Percentiles rank a stretch among this genome's conserved stretches.
These are phyloP conservation scores for Balaeniceps rex DNA, from an alignment of 2,113 vertebrate species.

Conservation along the genomic window DNA sequence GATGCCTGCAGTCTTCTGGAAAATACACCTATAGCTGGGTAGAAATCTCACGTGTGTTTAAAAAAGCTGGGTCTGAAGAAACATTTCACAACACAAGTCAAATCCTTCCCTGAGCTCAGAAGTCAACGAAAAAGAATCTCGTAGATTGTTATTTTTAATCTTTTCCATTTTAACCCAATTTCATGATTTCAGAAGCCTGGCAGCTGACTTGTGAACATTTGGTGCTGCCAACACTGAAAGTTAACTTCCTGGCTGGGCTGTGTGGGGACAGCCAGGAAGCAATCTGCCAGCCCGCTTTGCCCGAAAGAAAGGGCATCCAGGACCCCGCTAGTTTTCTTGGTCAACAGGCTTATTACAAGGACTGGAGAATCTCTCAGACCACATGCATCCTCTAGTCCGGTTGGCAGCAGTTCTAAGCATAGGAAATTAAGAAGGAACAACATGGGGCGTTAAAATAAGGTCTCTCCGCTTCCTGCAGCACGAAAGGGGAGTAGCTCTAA, in stretches of 20 bases:
- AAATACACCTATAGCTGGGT: not conserved
- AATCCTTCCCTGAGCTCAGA: not conserved
- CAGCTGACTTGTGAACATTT: conserved; percentile 7
- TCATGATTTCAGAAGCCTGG: not conserved
- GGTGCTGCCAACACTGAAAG: not conserved
- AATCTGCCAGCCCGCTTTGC: not conserved
- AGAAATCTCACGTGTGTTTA: not conserved
- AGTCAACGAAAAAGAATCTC: not conserved
- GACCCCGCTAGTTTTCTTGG: rapidly evolving
- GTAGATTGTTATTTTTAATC: not conserved
- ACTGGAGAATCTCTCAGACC: not conserved
- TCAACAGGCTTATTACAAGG: not conserved
- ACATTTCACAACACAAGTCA: not conserved
- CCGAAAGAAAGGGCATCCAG: not conserved
- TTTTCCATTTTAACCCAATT: not conserved
- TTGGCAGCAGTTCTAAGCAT: not conserved
- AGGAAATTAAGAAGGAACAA: not conserved
- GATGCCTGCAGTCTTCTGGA: not conserved
- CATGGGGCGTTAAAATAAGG: not conserved
- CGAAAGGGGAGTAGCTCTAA: not conserved
- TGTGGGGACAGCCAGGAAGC: not conserved
- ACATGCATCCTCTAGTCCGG: not conserved
- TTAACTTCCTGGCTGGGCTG: not conserved
- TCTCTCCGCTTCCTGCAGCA: not conserved
- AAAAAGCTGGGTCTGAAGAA: not conserved